Evolutionary conservation across 1,140 invertebrate genomes (phyloP).

Genomic region (Agraylea sexmaculata): DNA sequence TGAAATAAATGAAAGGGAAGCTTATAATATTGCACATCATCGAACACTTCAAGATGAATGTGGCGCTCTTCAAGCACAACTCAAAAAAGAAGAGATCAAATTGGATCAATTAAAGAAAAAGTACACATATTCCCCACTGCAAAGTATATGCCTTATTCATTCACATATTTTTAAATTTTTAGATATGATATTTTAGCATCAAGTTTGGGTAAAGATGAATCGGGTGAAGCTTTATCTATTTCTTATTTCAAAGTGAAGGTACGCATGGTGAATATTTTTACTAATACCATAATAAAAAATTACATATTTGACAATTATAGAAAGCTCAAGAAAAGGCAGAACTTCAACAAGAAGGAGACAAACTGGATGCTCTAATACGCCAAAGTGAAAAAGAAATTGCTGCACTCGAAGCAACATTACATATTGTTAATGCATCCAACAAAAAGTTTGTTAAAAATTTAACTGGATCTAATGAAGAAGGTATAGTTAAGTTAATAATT

Average conservation of each 20-base stretch:
- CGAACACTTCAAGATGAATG: constrained; percentile 44
- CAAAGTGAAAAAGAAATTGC: constrained; percentile 57
- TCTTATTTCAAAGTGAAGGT: constrained; percentile 56
- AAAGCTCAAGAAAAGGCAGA: constrained; percentile 54
- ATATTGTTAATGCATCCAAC: constrained; percentile 54
- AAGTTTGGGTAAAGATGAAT: constrained; percentile 44
- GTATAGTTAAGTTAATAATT: constrained; percentile 27
- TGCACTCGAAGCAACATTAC: constrained; percentile 62
- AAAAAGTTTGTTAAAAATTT: constrained; percentile 45
- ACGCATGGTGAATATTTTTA: constrained; percentile 8
- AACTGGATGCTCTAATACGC: constrained; percentile 51
- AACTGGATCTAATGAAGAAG: constrained; percentile 38
- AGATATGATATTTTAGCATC: constrained; percentile 38
- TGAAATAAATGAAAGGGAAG: constrained; percentile 47
- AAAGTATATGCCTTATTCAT: too few species aligned
- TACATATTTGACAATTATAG: constrained; percentile 19
- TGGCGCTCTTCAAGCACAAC: constrained; percentile 41
- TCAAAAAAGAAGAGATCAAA: constrained; percentile 42
- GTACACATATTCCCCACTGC: too few species aligned
- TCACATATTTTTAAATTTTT: constrained; percentile 22
- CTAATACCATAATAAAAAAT: neutral
- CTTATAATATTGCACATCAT: constrained; percentile 44
- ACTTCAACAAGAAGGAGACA: constrained; percentile 56
- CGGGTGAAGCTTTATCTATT: constrained; percentile 45
- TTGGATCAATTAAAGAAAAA: constrained; percentile 48